Conservation (phyloP, 2,888 invertebrate species). For the Nineta flava region DNA sequence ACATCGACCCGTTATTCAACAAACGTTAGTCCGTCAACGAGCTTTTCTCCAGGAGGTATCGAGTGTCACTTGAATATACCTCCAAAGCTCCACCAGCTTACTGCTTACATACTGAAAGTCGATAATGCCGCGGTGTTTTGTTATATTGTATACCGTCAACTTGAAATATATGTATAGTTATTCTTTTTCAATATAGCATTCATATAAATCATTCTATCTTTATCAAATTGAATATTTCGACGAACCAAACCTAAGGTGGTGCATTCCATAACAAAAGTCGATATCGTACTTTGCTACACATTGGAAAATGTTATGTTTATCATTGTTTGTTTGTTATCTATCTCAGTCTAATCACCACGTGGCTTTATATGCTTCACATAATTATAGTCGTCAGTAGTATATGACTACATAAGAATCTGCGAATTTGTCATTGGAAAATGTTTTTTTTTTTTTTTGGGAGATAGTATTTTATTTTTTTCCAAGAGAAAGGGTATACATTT, state of each 20-base stretch:
- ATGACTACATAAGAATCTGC: too few relatives aligned
- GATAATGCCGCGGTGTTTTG: background rate
- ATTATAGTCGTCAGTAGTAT: too few relatives aligned
- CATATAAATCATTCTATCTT: background rate
- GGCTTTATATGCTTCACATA: background rate
- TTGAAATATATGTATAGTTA: too few relatives aligned
- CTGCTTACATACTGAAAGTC: conserved; percentile 2
- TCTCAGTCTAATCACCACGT: conserved; percentile 1
- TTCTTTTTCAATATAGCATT: too few relatives aligned
- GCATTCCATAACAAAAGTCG: conserved; percentile 4
- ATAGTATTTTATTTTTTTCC: too few relatives aligned
- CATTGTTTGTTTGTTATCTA: background rate
- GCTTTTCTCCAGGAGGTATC: conserved; percentile 1
- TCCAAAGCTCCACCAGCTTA: background rate
- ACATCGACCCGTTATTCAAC: background rate
- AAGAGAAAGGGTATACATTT: too few relatives aligned
- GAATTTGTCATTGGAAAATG: too few relatives aligned
- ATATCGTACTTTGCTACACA: background rate
- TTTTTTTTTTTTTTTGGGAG: too few relatives aligned
- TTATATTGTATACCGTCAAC: background rate
- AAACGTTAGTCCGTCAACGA: background rate
- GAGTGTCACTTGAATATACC: conserved; percentile 2
- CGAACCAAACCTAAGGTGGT: background rate
- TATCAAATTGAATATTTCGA: background rate
- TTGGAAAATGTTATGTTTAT: background rate